phyloP scores from a whole-genome alignment of 2,113 vertebrate genomes.

The Lophura nycthemera region DNA sequence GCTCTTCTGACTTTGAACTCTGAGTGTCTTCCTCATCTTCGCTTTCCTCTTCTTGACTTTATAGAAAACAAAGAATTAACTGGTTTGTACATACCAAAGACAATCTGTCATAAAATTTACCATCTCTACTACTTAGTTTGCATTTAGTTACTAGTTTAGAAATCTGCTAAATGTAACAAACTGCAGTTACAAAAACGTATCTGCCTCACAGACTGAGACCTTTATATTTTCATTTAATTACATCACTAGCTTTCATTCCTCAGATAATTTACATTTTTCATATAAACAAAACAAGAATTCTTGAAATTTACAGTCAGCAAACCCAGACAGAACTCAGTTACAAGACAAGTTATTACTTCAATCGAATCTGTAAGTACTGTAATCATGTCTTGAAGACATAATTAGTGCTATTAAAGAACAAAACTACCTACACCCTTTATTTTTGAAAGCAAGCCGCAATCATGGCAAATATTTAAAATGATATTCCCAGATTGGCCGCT shows the following conservation, averaged over 20 bases:
- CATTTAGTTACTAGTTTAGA: background rate
- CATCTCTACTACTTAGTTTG: background rate
- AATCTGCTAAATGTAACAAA: background rate
- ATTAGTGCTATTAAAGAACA: background rate
- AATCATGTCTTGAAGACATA: background rate
- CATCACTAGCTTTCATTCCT: background rate
- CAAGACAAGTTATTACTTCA: background rate
- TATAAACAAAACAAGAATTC: background rate
- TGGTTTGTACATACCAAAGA: background rate
- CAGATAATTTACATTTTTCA: background rate
- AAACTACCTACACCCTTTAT: background rate
- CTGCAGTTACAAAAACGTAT: background rate
- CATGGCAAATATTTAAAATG: background rate
- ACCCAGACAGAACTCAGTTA: background rate
- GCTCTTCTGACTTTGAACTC: conserved; percentile 89
- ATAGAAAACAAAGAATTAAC: conserved; percentile 31
- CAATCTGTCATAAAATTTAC: background rate
- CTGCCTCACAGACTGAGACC: too few relatives aligned
- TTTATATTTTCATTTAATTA: background rate
- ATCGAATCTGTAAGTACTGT: background rate
- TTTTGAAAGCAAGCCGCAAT: background rate
- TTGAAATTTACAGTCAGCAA: background rate
- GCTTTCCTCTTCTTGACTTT: conserved; percentile 88
- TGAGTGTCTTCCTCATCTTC: conserved; percentile 89
- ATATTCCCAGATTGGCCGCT: conserved; percentile 31